Conservation (phyloP, 2,888 invertebrate genomes). For the Chironomus riparius region DNA sequence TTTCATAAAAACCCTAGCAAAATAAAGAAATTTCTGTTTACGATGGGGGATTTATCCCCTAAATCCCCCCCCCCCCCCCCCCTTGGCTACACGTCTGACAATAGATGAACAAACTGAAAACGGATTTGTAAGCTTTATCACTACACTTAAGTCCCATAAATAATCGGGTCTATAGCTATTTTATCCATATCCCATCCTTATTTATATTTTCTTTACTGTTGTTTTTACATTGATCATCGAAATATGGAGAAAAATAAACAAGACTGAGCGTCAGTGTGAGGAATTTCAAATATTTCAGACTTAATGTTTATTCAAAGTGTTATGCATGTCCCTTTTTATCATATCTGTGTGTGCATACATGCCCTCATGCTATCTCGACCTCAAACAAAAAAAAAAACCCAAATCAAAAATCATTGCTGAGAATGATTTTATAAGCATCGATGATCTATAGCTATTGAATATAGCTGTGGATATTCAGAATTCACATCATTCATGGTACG, state of each 20-base stretch:
- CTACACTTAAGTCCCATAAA: not conserved
- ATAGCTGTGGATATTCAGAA: not conserved
- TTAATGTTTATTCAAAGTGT: not conserved
- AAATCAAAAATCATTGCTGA: slow-evolving; percentile 6
- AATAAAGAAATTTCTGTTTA: too few relatives aligned
- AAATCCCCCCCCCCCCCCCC: too few relatives aligned
- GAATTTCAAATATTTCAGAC: not conserved
- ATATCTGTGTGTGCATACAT: not conserved
- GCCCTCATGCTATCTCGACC: not conserved
- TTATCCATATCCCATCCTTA: not conserved
- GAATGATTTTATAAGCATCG: slow-evolving; percentile 3
- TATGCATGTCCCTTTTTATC: not conserved
- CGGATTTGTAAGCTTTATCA: too few relatives aligned
- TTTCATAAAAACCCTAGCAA: too few relatives aligned
- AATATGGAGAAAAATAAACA: too few relatives aligned
- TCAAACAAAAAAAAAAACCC: not conserved
- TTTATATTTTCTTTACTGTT: too few relatives aligned
- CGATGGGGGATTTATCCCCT: too few relatives aligned
- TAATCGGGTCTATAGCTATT: not conserved
- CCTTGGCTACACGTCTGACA: too few relatives aligned
- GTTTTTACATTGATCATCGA: not conserved
- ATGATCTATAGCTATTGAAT: slow-evolving; percentile 4
- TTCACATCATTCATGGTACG: too few relatives aligned
- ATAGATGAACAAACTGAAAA: too few relatives aligned
- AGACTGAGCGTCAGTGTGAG: not conserved